A percentile compares a stretch with the other conserved stretches of the same genome.
phyloP scores from a whole-genome alignment of 2,113 vertebrate species.

The Syngnathoides biaculeatus region DNA sequence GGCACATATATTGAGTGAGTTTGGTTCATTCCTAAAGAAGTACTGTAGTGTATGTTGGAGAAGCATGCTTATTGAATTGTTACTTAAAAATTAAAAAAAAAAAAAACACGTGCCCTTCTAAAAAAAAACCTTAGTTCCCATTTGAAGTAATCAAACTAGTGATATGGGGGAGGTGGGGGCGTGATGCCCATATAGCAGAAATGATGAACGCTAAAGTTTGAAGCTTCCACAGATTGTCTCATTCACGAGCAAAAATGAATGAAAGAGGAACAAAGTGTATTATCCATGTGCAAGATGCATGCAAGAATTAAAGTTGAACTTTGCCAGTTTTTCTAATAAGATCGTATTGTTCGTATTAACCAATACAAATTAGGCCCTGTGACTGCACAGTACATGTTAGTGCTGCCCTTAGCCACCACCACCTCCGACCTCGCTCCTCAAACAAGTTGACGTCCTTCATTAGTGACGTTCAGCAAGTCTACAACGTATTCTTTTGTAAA shows the following conservation, averaged over 20 bases:
- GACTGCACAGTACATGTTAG: slow-evolving; percentile 23
- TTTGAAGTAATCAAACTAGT: slow-evolving; percentile 4
- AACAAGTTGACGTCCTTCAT: slow-evolving; percentile 6
- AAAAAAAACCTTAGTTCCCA: slow-evolving; percentile 13
- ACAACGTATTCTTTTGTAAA: background rate
- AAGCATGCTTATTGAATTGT: slow-evolving; percentile 43
- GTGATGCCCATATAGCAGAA: background rate
- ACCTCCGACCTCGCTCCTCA: slow-evolving; percentile 16
- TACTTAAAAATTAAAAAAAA: slow-evolving; percentile 37
- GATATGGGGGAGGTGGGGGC: slow-evolving; percentile 5
- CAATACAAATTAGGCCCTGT: slow-evolving; percentile 36
- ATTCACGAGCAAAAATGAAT: slow-evolving; percentile 16
- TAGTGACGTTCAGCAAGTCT: slow-evolving; percentile 61
- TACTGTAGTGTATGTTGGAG: slow-evolving; percentile 15
- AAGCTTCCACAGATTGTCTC: slow-evolving; percentile 42
- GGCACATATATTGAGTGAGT: slow-evolving; percentile 45
- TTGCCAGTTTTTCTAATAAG: slow-evolving; percentile 21
- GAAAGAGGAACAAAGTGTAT: slow-evolving; percentile 17
- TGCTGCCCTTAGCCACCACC: slow-evolving; percentile 6
- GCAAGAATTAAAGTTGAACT: slow-evolving; percentile 45
- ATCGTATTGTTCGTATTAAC: slow-evolving; percentile 26
- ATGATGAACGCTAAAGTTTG: slow-evolving; percentile 15
- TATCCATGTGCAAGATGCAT: slow-evolving; percentile 53
- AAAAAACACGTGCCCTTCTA: slow-evolving; percentile 24
- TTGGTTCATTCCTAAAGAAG: slow-evolving; percentile 26